Percentiles rank a stretch among this genome's conserved stretches.
phyloP scores from a whole-genome alignment of 2,113 vertebrate genomes.

The Physeter macrocephalus region DNA sequence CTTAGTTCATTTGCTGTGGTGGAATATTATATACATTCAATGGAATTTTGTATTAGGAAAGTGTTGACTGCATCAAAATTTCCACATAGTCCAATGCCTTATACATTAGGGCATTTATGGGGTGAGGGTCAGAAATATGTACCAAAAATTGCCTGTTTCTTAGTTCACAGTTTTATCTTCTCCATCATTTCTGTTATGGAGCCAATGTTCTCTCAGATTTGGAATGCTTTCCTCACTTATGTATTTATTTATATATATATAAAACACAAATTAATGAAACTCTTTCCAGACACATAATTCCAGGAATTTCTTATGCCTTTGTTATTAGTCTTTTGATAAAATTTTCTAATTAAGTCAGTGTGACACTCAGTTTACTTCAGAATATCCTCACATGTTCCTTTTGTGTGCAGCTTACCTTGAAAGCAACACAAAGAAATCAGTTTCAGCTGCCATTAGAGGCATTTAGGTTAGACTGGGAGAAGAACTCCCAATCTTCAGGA shows the following conservation, averaged over 20 bases:
- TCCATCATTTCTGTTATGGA: constrained; percentile 43
- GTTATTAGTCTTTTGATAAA: constrained; percentile 54
- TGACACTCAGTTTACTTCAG: constrained; percentile 49
- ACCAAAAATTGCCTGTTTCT: constrained; percentile 4
- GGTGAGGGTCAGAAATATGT: constrained; percentile 51
- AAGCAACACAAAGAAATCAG: constrained; percentile 36
- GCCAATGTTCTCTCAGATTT: constrained; percentile 46
- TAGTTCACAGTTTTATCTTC: constrained; percentile 57
- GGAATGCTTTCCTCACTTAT: constrained; percentile 70
- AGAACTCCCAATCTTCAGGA: not conserved
- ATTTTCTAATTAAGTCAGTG: constrained; percentile 49
- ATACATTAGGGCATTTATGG: constrained; percentile 52
- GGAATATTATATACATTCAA: constrained; percentile 72
- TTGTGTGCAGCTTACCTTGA: constrained; percentile 23
- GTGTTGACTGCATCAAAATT: constrained; percentile 72
- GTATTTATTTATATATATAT: not conserved
- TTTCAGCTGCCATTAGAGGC: constrained; percentile 25
- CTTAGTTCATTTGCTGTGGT: constrained; percentile 68
- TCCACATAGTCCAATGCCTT: constrained; percentile 51
- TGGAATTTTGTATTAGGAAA: constrained; percentile 76
- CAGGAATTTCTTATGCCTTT: constrained; percentile 49
- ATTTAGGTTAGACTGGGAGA: not conserved
- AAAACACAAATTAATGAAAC: constrained; percentile 51
- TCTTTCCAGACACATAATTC: constrained; percentile 53
- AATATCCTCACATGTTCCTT: constrained; percentile 43